Evolutionary conservation across 2,888 invertebrate genomes (phyloP).

Genomic region (Eupithecia subumbrata): DNA sequence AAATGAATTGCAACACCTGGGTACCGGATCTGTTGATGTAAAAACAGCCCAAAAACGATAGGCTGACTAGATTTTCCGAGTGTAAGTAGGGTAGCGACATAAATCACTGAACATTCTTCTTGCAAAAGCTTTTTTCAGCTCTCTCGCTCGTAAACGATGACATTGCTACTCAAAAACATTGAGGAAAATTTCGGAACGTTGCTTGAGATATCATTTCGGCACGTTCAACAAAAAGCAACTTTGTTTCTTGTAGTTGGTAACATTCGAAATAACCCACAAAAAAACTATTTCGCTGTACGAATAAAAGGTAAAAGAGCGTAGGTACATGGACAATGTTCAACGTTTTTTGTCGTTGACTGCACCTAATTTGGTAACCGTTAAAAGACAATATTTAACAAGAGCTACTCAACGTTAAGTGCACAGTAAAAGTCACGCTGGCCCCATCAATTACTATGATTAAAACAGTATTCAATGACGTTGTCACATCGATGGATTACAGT

Average conservation of each 20-base stretch:
- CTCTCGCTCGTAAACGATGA: too few species aligned
- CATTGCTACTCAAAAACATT: too few species aligned
- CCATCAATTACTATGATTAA: constrained; percentile 35
- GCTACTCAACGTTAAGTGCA: constrained; percentile 18
- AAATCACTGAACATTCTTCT: background rate
- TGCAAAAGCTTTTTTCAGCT: background rate
- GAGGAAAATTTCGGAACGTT: background rate
- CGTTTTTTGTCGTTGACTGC: background rate
- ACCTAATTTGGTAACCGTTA: constrained; percentile 1
- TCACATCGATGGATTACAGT: constrained; percentile 34
- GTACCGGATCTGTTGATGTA: background rate
- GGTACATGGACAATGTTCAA: background rate
- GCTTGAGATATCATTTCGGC: background rate
- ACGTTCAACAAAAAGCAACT: background rate
- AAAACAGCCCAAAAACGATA: background rate
- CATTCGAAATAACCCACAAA: too few species aligned
- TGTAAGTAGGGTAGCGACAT: background rate
- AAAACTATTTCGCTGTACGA: background rate
- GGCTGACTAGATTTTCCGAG: background rate
- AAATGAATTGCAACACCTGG: background rate
- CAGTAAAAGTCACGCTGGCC: constrained; percentile 9
- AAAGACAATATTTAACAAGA: constrained; percentile 10
- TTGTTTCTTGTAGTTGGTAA: background rate
- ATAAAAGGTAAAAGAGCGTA: background rate
- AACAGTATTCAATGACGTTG: constrained; percentile 30